These are phyloP conservation scores for Bombus difficillimus DNA, from an alignment of 1,140 invertebrate genomes.

Conservation along the genomic window DNA sequence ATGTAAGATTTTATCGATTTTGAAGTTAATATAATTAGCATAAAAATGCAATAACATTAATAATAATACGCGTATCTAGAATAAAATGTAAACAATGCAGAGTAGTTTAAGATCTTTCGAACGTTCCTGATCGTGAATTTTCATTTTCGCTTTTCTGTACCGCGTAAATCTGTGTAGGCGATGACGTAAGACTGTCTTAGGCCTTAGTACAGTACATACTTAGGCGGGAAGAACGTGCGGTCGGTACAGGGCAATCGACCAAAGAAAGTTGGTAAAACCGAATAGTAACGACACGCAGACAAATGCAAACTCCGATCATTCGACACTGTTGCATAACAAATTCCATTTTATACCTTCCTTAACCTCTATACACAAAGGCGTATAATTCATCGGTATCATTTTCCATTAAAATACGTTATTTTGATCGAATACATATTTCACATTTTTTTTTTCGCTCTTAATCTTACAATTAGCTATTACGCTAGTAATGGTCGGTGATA, in stretches of 20 bases:
- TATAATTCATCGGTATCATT: neutral
- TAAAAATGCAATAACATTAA: neutral
- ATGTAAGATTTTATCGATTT: too few species aligned
- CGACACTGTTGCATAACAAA: neutral
- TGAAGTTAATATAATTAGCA: neutral
- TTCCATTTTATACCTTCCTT: neutral
- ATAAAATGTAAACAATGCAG: neutral
- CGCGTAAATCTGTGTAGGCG: constrained; percentile 35
- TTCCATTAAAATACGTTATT: neutral
- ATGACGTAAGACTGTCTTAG: constrained; percentile 52
- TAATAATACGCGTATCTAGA: neutral
- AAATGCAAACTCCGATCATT: neutral
- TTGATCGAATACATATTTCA: too few species aligned
- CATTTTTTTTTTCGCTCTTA: too few species aligned
- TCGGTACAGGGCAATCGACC: constrained; percentile 35
- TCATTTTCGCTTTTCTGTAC: constrained; percentile 57
- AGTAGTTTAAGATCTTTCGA: too few species aligned
- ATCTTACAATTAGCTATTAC: too few species aligned
- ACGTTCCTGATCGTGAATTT: constrained; percentile 45
- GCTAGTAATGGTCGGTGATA: too few species aligned
- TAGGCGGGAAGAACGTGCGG: constrained; percentile 41
- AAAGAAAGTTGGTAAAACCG: constrained; percentile 49
- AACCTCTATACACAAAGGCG: too few species aligned
- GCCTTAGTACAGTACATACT: constrained; percentile 17
- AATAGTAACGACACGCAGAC: constrained; percentile 3